Evolutionary conservation across 2,113 vertebrate genomes (phyloP).

Genomic region (Brienomyrus brachyistius): DNA sequence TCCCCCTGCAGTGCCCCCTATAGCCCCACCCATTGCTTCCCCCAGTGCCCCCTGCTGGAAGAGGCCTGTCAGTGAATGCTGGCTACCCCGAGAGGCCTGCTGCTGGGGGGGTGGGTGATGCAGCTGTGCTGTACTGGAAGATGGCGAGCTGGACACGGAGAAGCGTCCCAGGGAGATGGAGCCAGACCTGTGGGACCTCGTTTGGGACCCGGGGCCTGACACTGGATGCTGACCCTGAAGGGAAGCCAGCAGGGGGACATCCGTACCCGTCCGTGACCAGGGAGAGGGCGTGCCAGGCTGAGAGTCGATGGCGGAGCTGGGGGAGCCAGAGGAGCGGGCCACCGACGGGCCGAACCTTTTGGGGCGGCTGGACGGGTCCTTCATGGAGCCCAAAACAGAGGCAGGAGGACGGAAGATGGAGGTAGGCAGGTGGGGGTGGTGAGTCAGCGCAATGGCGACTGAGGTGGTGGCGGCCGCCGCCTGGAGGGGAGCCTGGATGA

Average conservation of each 20-base stretch:
- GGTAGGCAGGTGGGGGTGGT: slow-evolving; percentile 78
- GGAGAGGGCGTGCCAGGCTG: slow-evolving; percentile 58
- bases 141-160: slow-evolving; percentile 51
- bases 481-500: slow-evolving; percentile 89
- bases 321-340: slow-evolving; percentile 46
- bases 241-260: slow-evolving; percentile 46
- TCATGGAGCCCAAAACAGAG: slow-evolving; percentile 57
- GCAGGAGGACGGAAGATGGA: slow-evolving; percentile 76
- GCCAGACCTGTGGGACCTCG: slow-evolving; percentile 39
- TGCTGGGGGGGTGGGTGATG: slow-evolving; percentile 50
- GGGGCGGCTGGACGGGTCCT: slow-evolving; percentile 55
- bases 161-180: slow-evolving; percentile 46
- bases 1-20: background rate
- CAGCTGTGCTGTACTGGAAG: slow-evolving; percentile 49
- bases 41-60: slow-evolving; percentile 49
- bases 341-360: slow-evolving; percentile 61
- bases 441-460: slow-evolving; percentile 84
- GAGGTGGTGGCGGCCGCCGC: slow-evolving; percentile 88
- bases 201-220: slow-evolving; percentile 26
- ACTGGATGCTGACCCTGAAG: slow-evolving; percentile 44
- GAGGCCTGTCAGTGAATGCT: slow-evolving; percentile 41
- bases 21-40: background rate
- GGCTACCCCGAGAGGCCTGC: slow-evolving; percentile 39
- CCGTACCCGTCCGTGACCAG: slow-evolving; percentile 53
- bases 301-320: slow-evolving; percentile 48